Evolutionary conservation across 1,140 invertebrate genomes (phyloP).

Genomic region (Drosophila parabipectinata): DNA sequence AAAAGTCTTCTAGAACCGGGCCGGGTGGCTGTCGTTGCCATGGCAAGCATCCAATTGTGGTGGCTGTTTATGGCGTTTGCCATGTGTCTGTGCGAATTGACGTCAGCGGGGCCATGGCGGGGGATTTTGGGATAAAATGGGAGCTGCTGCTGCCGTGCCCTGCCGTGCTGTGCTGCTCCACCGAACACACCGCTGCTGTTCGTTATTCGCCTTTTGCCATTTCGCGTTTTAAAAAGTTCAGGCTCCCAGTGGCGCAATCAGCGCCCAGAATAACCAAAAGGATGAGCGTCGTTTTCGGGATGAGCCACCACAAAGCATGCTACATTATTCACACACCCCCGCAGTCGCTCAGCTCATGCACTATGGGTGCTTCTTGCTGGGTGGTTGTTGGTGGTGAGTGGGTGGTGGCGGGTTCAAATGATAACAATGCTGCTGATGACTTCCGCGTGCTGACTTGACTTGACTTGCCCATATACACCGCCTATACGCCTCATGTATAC

Average conservation of each 20-base stretch:
- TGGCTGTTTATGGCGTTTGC: conserved; percentile 78
- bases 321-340: conserved; percentile 67
- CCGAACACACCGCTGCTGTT: conserved; percentile 10
- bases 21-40: conserved; percentile 39
- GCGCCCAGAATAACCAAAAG: conserved; percentile 59
- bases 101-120: conserved; percentile 41
- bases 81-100: conserved; percentile 78
- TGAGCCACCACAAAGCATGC: conserved; percentile 65
- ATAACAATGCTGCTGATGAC: conserved; percentile 80
- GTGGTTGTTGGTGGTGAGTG: not conserved
- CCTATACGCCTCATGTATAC: not conserved
- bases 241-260: conserved; percentile 77
- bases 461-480: conserved; percentile 1
- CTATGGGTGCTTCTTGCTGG: not conserved
- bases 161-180: not conserved
- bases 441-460: conserved; percentile 67
- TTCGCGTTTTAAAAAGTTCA: conserved; percentile 74
- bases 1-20: conserved; percentile 9
- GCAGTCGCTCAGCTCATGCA: conserved; percentile 6
- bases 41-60: conserved; percentile 80
- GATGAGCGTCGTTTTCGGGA: conserved; percentile 56
- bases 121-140: conserved; percentile 1
- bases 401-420: conserved; percentile 41
- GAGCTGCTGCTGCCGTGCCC: too few relatives aligned
- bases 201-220: conserved; percentile 51